Evolutionary conservation across 2,113 vertebrate species (phyloP).

Genomic region (Neogobius melanostomus): DNA sequence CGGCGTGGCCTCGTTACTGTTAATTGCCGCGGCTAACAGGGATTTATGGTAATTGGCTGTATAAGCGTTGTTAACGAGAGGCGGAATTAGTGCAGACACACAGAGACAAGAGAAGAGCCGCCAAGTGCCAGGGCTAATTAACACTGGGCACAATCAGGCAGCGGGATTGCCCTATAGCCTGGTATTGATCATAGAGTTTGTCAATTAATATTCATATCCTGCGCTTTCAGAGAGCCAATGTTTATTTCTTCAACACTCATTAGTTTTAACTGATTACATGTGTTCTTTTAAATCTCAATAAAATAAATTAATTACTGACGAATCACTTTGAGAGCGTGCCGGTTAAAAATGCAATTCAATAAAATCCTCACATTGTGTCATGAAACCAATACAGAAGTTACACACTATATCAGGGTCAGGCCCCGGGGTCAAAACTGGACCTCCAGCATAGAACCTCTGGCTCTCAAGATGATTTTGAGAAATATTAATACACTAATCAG

Average conservation of each 20-base stretch:
- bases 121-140: conserved; percentile 80
- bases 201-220: conserved; percentile 22
- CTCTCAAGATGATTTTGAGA: no score
- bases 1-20: conserved; percentile 85
- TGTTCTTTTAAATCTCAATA: no score
- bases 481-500: no score
- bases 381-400: no score
- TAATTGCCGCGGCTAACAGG: conserved; percentile 92
- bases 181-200: conserved; percentile 43
- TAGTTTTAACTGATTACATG: no score
- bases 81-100: conserved; percentile 69
- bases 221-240: neutral
- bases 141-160: conserved; percentile 61
- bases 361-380: no score
- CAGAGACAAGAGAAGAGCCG: conserved; percentile 54
- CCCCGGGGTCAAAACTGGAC: no score
- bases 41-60: conserved; percentile 99
- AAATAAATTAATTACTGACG: no score
- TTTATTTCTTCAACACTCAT: neutral
- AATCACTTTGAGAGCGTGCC: no score
- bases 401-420: no score
- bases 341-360: no score
- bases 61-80: conserved; percentile 83
- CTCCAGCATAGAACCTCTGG: no score
- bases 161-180: conserved; percentile 5